Evolutionary conservation across 2,888 invertebrate genomes (phyloP), one percentile per base, ranked within the genome.

Genomic region (Linhomoeus sp.): DNA sequence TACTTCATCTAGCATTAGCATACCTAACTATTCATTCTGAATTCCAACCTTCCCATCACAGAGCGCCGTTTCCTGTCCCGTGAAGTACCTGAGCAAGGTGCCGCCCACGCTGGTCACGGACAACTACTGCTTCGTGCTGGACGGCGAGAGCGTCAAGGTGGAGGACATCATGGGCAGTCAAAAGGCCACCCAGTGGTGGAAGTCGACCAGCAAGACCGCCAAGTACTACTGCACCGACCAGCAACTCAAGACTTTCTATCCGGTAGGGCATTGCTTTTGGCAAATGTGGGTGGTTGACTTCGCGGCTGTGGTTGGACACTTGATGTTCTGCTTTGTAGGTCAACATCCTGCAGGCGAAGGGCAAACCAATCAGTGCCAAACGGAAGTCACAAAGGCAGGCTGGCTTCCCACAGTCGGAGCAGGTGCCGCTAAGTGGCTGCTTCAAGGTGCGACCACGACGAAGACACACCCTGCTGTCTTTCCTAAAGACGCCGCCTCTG

Each of bases 101-200:
- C 24, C 41, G 26, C 41, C 41, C 17, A 7, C 3, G 15, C 2
- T 41, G 2, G 41, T 41, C 25, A 25, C 25, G 41, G 62, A 64
- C 53, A 63, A 63, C 50, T 63, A 61, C 49, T 63, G 63, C 50
- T 63, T 63, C 47, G 58, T 62, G 19, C 59, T 63, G 12, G 59
- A 62, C 48, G 63, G 60, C 12, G 60, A 61, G 45, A 49, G 54
- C n/a, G 57, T 62, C 17, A 25, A 57, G 26, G 57, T 60, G 56
- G 56, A 54, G 14, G 60, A 62, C 46, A 59, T 63, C 35, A 53
- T 62, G 49, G 60, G 60, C 5, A 17, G 17, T 37, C n/a, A 25
- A 15, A 24, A 9, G 26, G 41, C 22, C 15, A 26, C 22, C 22
- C 25, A 41, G 25, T 41, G 41, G 41, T 41, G 41, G 41, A 24